Percentiles rank a stretch among this genome's conserved stretches.
Evolutionary conservation across 1,140 invertebrate genomes (phyloP).

Genomic region (Drosophila kanapiae): DNA sequence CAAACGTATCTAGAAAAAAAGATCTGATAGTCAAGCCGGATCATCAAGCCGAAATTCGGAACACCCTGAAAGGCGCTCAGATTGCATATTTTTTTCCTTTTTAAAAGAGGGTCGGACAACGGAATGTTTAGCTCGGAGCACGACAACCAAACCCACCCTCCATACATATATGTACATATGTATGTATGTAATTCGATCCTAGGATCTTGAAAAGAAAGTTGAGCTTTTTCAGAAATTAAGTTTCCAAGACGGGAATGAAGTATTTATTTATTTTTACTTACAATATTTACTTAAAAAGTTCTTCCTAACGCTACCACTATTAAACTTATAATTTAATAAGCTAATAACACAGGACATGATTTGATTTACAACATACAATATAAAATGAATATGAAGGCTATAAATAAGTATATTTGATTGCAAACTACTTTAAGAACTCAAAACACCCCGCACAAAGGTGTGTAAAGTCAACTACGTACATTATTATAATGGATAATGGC

Average conservation of each 20-base stretch:
- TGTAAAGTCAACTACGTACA: background rate
- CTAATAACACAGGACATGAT: background rate
- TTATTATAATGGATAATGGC: conserved; percentile 36
- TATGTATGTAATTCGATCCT: too few relatives aligned
- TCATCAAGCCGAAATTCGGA: background rate
- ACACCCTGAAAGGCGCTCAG: background rate
- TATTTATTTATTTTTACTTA: too few relatives aligned
- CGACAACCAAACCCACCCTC: too few relatives aligned
- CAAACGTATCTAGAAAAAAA: background rate
- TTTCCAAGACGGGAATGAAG: background rate
- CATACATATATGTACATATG: too few relatives aligned
- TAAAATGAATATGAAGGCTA: too few relatives aligned
- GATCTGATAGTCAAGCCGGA: background rate
- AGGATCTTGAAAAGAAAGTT: too few relatives aligned
- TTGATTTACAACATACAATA: background rate
- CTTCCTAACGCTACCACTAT: too few relatives aligned
- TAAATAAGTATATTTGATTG: background rate
- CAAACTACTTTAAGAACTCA: conserved; percentile 2
- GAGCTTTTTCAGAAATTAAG: background rate
- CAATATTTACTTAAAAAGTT: too few relatives aligned
- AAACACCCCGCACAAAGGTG: background rate
- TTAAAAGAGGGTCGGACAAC: too few relatives aligned
- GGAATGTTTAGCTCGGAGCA: too few relatives aligned
- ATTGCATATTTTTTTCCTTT: background rate
- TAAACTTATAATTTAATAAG: too few relatives aligned